phyloP scores from a whole-genome alignment of 2,797 vertebrate genomes.

The Sebastes matsubarae region DNA sequence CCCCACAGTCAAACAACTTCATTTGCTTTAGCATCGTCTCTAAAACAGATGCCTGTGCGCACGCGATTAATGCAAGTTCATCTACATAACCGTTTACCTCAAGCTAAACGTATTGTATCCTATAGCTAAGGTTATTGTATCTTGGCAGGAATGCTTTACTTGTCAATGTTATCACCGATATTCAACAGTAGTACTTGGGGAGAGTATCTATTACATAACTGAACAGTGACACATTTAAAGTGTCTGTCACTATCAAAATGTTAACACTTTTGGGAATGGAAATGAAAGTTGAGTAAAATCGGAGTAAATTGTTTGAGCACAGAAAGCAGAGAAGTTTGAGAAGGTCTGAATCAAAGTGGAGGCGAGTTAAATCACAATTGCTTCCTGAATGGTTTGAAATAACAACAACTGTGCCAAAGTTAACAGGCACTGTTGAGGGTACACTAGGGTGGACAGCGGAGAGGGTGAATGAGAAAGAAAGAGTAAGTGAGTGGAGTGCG shows the following conservation, averaged over 20 bases:
- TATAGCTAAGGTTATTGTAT: not conserved
- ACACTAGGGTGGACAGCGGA: not conserved
- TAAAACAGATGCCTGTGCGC: too few species aligned
- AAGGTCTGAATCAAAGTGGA: constrained; percentile 46
- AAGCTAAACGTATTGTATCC: not conserved
- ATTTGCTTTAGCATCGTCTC: too few species aligned
- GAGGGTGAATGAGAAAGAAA: not conserved
- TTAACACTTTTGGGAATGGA: not conserved
- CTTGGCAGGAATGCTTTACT: not conserved
- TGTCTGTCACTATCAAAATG: not conserved
- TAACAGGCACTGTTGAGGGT: constrained; percentile 47
- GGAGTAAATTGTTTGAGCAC: constrained; percentile 24
- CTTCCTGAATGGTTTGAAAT: constrained; percentile 69
- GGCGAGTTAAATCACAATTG: constrained; percentile 65
- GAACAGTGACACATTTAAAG: not conserved
- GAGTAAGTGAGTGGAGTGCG: not conserved
- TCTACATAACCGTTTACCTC: not conserved
- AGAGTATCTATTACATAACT: not conserved
- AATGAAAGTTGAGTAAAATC: not conserved
- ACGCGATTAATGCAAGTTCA: not conserved
- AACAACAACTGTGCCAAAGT: constrained; percentile 60
- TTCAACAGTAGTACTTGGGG: not conserved
- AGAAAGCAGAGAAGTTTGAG: constrained; percentile 48
- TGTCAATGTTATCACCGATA: not conserved
- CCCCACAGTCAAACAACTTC: too few species aligned